phyloP scores from a whole-genome alignment of 2,113 vertebrate species.

The Erythrocebus patas region DNA sequence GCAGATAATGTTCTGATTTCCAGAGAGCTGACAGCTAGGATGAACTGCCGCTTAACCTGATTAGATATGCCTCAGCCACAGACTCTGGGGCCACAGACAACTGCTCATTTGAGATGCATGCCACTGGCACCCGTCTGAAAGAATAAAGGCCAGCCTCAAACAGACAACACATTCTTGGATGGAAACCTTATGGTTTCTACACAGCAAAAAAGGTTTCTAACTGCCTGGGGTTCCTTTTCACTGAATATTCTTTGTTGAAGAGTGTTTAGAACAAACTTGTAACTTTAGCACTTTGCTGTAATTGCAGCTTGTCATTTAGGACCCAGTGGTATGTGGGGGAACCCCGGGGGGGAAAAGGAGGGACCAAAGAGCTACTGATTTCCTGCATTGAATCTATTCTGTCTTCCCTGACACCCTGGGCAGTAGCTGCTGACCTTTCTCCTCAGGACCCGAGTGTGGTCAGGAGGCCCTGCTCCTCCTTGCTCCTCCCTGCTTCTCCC shows the following conservation, averaged over 20 bases:
- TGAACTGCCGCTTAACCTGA: constrained; percentile 57
- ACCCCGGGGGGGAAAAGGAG: neutral
- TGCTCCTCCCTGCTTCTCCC: neutral
- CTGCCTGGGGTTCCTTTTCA: constrained; percentile 43
- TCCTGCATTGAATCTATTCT: neutral
- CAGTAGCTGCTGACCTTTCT: neutral
- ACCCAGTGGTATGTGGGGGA: constrained; percentile 34
- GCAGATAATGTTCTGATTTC: constrained; percentile 61
- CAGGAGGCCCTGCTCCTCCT: neutral
- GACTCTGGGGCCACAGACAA: constrained; percentile 47
- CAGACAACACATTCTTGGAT: constrained; percentile 65
- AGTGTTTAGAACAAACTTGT: constrained; percentile 52
- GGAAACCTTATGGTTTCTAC: constrained; percentile 71
- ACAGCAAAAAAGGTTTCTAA: constrained; percentile 44
- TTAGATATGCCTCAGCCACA: constrained; percentile 64
- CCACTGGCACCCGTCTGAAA: constrained; percentile 46
- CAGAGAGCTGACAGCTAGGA: constrained; percentile 66
- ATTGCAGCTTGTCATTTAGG: constrained; percentile 66
- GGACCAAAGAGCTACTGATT: neutral
- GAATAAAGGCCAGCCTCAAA: constrained; percentile 70
- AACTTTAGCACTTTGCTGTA: constrained; percentile 63
- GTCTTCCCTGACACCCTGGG: neutral
- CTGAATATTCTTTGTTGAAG: constrained; percentile 51
- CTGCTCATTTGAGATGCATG: constrained; percentile 69
- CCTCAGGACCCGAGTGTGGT: neutral